phyloP scores from a whole-genome alignment of 92 coral and sea anemone species.

The Metridium senile region DNA sequence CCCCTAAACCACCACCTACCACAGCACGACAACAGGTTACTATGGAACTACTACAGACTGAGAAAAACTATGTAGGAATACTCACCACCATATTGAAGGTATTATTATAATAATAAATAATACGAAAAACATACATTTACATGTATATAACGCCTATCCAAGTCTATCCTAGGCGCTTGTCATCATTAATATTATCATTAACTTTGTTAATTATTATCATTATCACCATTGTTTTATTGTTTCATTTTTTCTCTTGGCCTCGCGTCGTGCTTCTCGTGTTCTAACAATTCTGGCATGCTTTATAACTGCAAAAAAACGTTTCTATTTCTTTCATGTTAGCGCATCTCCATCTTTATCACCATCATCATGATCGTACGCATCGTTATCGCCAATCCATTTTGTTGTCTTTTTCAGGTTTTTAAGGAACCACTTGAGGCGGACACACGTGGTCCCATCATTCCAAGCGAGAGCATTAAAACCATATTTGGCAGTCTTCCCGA shows the following conservation, averaged over 20 bases:
- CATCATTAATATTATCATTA: no score
- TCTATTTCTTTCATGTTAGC: not conserved
- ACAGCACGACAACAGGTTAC: slow-evolving; percentile 99
- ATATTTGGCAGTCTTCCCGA: slow-evolving; percentile 99
- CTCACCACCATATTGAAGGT: slow-evolving; percentile 93
- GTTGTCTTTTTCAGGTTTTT: slow-evolving; percentile 62
- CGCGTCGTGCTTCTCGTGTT: no score
- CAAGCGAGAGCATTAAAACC: slow-evolving; percentile 94
- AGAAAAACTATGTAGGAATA: slow-evolving; percentile 90
- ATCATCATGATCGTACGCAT: not conserved
- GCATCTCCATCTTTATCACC: not conserved
- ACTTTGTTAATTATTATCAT: no score
- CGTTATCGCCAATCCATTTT: not conserved
- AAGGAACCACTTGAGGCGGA: slow-evolving; percentile 90
- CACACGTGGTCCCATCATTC: slow-evolving; percentile 94
- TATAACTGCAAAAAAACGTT: no score
- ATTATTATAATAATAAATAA: not conserved
- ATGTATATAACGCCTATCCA: no score
- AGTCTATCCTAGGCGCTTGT: no score
- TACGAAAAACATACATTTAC: no score
- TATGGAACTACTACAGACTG: slow-evolving; percentile 90
- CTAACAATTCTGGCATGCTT: no score
- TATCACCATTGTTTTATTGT: no score
- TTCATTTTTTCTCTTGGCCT: no score
- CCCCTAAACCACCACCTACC: slow-evolving; percentile 71